A percentile compares a stretch with the other conserved stretches of the same genome.
These are phyloP conservation scores for Rhopalosiphum maidis DNA, from an alignment of 1,140 invertebrate species.

Conservation along the genomic window DNA sequence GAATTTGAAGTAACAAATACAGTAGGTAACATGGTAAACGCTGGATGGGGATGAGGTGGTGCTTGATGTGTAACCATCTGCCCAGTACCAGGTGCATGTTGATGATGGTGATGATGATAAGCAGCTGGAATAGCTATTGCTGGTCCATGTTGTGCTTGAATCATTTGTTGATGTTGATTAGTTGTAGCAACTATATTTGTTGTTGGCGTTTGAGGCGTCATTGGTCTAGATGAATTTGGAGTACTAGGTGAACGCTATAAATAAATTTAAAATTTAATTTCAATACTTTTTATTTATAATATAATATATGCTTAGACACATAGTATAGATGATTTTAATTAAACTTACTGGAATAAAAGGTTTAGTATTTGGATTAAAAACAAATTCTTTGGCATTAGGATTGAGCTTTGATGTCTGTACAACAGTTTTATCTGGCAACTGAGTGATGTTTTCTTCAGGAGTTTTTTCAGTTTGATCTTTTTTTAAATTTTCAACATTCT, in stretches of 20 bases:
- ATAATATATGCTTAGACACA: background rate
- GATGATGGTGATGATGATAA: constrained; percentile 52
- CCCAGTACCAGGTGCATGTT: constrained; percentile 49
- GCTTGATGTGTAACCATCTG: constrained; percentile 53
- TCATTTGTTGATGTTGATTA: constrained; percentile 43
- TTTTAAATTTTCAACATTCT: constrained; percentile 61
- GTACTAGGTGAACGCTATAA: constrained; percentile 71
- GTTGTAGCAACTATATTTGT: constrained; percentile 40
- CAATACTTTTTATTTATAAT: background rate
- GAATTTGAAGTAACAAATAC: constrained; percentile 56
- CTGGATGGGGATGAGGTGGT: constrained; percentile 55
- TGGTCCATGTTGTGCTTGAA: constrained; percentile 51
- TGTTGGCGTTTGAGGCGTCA: constrained; percentile 84
- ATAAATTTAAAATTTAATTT: constrained; percentile 33
- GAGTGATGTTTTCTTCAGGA: constrained; percentile 3
- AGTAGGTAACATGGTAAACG: constrained; percentile 51
- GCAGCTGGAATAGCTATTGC: constrained; percentile 51
- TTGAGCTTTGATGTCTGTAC: constrained; percentile 82
- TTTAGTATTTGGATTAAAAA: constrained; percentile 82
- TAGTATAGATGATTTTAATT: background rate
- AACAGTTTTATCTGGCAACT: constrained; percentile 35
- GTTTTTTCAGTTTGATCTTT: constrained; percentile 58
- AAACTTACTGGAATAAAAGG: constrained; percentile 81
- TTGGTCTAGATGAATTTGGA: constrained; percentile 74
- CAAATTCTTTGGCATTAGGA: constrained; percentile 87